Percentiles rank a stretch among this genome's conserved stretches.
phyloP scores from a whole-genome alignment of 2,888 invertebrate genomes.

The Phengaris alcon region DNA sequence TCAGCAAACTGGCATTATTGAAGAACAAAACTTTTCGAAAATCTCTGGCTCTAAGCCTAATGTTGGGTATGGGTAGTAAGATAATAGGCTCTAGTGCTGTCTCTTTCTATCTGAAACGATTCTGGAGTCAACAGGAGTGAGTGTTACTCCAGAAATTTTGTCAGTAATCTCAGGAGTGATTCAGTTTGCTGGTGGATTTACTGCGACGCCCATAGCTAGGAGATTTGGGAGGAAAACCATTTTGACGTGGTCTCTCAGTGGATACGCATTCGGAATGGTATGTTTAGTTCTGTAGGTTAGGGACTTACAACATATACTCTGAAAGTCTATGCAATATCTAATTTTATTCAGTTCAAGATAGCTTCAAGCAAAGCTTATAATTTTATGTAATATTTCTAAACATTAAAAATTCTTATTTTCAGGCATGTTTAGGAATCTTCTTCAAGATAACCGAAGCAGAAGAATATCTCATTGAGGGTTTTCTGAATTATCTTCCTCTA shows the following conservation, averaged over 20 bases:
- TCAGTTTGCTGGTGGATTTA: constrained; percentile 51
- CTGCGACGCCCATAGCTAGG: constrained; percentile 47
- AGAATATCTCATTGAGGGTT: constrained; percentile 11
- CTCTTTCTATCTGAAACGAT: constrained; percentile 52
- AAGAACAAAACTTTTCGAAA: constrained; percentile 43
- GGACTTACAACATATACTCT: neutral
- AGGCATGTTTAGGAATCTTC: constrained; percentile 10
- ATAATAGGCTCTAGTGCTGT: constrained; percentile 51
- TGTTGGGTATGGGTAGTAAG: constrained; percentile 41
- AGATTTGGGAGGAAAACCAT: constrained; percentile 50
- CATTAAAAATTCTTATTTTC: constrained; percentile 1
- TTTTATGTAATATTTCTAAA: too few species aligned
- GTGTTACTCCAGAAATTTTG: constrained; percentile 47
- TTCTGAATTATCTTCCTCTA: constrained; percentile 24
- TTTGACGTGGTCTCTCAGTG: constrained; percentile 40
- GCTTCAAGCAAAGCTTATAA: too few species aligned
- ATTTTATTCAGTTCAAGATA: too few species aligned
- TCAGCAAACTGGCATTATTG: constrained; percentile 37
- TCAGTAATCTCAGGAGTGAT: constrained; percentile 54
- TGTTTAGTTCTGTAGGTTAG: neutral
- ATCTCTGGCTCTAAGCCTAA: constrained; percentile 38
- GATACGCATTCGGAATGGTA: constrained; percentile 46
- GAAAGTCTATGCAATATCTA: neutral
- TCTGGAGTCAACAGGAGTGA: constrained; percentile 50
- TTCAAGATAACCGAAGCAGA: constrained; percentile 16